Evolutionary conservation across 2,888 invertebrate species (phyloP), one percentile per base, ranked within the genome.

Genomic region (Torymus texanus): DNA sequence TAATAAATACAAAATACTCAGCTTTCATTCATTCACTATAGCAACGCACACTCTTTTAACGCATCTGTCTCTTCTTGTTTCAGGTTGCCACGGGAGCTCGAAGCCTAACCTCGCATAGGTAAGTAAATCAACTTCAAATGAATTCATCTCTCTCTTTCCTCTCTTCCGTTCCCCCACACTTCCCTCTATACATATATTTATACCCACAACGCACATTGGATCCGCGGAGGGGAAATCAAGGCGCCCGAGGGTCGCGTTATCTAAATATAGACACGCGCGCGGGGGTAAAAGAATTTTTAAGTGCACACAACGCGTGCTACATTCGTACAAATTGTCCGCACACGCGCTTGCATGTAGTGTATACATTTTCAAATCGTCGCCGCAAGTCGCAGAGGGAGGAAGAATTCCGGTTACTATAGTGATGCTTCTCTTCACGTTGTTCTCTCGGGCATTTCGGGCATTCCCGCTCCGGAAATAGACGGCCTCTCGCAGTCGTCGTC

Each of bases 391-490:
- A n/a, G 53, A 18, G 16, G 29, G 29, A 72, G 53, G 61, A 41
- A 41, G 41, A 78, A 76, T 55, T 68, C 62, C 29, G 14, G 56
- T 53, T 13, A n/a, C 59, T 65, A 41, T 65, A 41, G 41, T 56
- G 50, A 73, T 76, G 61, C 41, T 21, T 21, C 21, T 74, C 65
- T 24, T 61, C 55, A 63, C 58, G 2, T 51, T 63, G 24, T 50
- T 56, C 21, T 12, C 18, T n/a, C 59, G 53, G 66, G 41, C 74
- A 80, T 80, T 80, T 71, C 75, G n/a, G 53, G 66, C 75, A 81
- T 78, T 67, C 71, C 58, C 50, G 14, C 12, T 21, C 75, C 67
- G 62, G 72, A 78, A 81, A 81, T 81, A 78, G 78, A 75, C 50
- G 8, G 21, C 12, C 56, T 51, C 41, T 67, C 71, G 59, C 51